These are phyloP conservation scores for Scolopax mira DNA, from an alignment of 2,113 vertebrate species.

Conservation along the genomic window DNA sequence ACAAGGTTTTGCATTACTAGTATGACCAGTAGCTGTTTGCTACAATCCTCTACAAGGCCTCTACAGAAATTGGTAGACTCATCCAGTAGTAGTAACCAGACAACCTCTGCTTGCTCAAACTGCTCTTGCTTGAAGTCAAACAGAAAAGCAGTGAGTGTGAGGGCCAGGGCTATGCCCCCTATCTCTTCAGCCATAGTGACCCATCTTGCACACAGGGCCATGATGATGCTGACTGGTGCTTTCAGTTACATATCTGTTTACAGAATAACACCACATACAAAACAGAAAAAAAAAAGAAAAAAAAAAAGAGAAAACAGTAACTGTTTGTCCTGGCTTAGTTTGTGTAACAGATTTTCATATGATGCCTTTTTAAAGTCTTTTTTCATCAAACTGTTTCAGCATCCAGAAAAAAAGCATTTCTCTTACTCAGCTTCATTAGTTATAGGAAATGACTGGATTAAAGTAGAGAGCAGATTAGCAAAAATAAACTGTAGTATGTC, in stretches of 20 bases:
- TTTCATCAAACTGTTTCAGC: neutral
- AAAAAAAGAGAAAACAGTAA: neutral
- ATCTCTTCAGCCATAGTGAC: neutral
- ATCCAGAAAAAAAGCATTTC: neutral
- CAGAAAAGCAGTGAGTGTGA: neutral
- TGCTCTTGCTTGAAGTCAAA: neutral
- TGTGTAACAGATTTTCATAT: conserved; percentile 20
- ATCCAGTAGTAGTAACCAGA: neutral
- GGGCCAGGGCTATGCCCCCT: neutral
- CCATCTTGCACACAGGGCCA: rapidly evolving
- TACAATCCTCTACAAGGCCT: neutral
- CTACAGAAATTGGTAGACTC: neutral
- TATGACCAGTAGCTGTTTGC: neutral
- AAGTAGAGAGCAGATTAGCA: conserved; percentile 46
- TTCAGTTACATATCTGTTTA: neutral
- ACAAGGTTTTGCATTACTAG: neutral
- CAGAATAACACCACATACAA: neutral
- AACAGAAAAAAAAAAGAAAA: neutral
- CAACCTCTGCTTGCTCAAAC: neutral
- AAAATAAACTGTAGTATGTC: conserved; percentile 33
- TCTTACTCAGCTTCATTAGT: conserved; percentile 43
- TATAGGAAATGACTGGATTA: conserved; percentile 54
- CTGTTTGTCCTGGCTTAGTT: conserved; percentile 1
- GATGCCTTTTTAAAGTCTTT: neutral
- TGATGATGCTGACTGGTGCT: neutral